A percentile compares a stretch with the other conserved stretches of the same genome.
Conservation (phyloP, 2,888 invertebrate genomes). For the Chelonus formosanus region DNA sequence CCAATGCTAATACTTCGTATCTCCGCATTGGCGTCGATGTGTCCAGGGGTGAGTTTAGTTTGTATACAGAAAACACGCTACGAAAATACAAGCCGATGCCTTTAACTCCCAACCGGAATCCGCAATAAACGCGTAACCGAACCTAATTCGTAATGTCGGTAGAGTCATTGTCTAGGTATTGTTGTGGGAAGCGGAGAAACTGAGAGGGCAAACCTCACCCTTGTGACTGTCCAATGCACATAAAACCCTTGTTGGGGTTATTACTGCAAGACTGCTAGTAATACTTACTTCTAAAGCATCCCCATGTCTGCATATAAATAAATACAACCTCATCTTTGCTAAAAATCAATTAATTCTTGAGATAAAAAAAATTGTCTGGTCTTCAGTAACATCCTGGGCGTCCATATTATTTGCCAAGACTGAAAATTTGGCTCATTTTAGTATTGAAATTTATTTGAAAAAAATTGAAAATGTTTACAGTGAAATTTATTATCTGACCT, state of each 20-base stretch:
- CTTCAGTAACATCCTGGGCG: too few species aligned
- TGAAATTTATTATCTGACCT: too few species aligned
- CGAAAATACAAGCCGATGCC: constrained; percentile 49
- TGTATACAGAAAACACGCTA: constrained; percentile 17
- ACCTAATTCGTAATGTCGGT: constrained; percentile 63
- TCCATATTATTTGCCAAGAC: too few species aligned
- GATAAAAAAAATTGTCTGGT: not conserved
- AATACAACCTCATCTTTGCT: constrained; percentile 22
- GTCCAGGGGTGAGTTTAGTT: constrained; percentile 33
- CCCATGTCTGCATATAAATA: not conserved
- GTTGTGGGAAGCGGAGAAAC: constrained; percentile 34
- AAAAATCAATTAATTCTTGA: constrained; percentile 26
- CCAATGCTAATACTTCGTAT: constrained; percentile 69
- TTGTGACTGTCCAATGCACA: constrained; percentile 45
- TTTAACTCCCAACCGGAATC: constrained; percentile 57
- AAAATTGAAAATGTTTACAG: not conserved
- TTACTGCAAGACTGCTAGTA: constrained; percentile 61
- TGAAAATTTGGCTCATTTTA: not conserved
- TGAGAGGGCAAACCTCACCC: constrained; percentile 38
- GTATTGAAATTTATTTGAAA: not conserved
- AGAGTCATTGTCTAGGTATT: constrained; percentile 52
- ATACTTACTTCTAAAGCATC: constrained; percentile 47
- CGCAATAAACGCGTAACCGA: constrained; percentile 64
- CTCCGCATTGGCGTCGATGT: constrained; percentile 58
- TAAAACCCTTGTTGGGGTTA: constrained; percentile 49